Percentiles rank a stretch among this genome's conserved stretches.
Evolutionary conservation across 64 coral and sea anemone genomes (phyloP).

Genomic region (Exaiptasia diaphana): DNA sequence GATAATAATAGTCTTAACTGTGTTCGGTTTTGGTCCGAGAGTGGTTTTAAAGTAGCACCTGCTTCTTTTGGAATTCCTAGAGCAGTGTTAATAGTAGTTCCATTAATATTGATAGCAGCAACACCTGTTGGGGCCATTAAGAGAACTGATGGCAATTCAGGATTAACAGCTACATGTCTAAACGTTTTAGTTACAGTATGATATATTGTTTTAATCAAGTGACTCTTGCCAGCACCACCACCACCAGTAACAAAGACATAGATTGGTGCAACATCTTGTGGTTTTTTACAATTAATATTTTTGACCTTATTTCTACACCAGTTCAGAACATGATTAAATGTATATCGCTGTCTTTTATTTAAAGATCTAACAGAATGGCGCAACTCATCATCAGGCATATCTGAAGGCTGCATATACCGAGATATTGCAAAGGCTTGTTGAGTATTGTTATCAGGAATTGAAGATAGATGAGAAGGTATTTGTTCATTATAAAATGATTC

Average conservation of each 20-base stretch:
- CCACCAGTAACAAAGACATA: constrained; percentile 8
- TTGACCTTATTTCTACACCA: not conserved
- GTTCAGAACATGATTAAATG: not conserved
- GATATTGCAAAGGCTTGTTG: not conserved
- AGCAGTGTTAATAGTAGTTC: constrained; percentile 50
- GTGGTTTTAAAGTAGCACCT: constrained; percentile 12
- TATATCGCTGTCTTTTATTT: not conserved
- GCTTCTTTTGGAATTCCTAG: constrained; percentile 53
- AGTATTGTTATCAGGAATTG: not conserved
- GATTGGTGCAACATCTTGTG: not conserved
- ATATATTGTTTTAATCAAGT: constrained; percentile 3
- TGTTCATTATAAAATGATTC: too few species aligned
- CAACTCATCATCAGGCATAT: constrained; percentile 17
- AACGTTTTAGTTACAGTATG: not conserved
- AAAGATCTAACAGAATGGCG: not conserved
- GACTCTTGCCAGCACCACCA: not conserved
- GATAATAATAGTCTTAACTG: constrained; percentile 2
- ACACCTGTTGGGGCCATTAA: not conserved
- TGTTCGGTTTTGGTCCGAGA: constrained; percentile 50
- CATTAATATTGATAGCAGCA: constrained; percentile 23
- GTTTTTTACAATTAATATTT: not conserved
- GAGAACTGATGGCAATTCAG: not conserved
- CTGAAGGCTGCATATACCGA: not conserved
- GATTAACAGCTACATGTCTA: not conserved
- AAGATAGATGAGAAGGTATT: too few species aligned